Evolutionary conservation across 2,888 invertebrate genomes (phyloP).

Genomic region (Abscondita cerata): DNA sequence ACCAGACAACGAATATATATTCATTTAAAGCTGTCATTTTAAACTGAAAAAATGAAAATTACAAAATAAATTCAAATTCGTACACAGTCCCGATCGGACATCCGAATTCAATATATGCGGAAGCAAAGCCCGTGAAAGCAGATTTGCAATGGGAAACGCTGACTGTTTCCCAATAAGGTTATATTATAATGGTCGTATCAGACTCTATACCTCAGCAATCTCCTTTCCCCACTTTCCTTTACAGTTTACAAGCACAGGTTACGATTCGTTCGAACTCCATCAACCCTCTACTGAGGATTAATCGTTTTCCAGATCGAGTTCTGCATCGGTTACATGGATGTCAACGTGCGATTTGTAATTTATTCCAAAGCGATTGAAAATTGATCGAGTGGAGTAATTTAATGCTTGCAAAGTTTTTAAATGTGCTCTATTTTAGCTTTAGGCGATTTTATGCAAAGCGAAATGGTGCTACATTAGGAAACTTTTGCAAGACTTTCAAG

Average conservation of each 20-base stretch:
- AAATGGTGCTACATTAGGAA: slow-evolving; percentile 12
- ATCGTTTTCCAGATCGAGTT: slow-evolving; percentile 36
- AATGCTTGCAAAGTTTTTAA: slow-evolving; percentile 33
- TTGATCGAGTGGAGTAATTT: slow-evolving; percentile 36
- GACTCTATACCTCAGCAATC: slow-evolving; percentile 15
- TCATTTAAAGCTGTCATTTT: slow-evolving; percentile 17
- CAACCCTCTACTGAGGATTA: slow-evolving; percentile 29
- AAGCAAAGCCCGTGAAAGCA: slow-evolving; percentile 43
- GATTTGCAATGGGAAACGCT: slow-evolving; percentile 45
- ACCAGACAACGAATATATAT: slow-evolving; percentile 2
- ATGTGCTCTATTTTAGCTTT: slow-evolving; percentile 25
- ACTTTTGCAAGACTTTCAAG: slow-evolving; percentile 14
- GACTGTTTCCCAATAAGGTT: slow-evolving; percentile 45
- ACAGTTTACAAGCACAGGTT: slow-evolving; percentile 20
- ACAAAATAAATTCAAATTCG: slow-evolving; percentile 24
- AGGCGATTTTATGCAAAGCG: slow-evolving; percentile 14
- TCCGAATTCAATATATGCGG: slow-evolving; percentile 45
- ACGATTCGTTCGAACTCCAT: slow-evolving; percentile 32
- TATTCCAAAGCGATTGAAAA: slow-evolving; percentile 35
- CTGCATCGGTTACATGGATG: slow-evolving; percentile 35
- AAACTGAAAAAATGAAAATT: slow-evolving; percentile 21
- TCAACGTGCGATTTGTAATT: slow-evolving; percentile 36
- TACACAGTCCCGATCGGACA: slow-evolving; percentile 32
- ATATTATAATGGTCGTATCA: slow-evolving; percentile 31
- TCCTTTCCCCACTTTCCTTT: too few species aligned